Evolutionary conservation across 2,888 invertebrate genomes (phyloP).

Genomic region (Xanthorhoe designata): DNA sequence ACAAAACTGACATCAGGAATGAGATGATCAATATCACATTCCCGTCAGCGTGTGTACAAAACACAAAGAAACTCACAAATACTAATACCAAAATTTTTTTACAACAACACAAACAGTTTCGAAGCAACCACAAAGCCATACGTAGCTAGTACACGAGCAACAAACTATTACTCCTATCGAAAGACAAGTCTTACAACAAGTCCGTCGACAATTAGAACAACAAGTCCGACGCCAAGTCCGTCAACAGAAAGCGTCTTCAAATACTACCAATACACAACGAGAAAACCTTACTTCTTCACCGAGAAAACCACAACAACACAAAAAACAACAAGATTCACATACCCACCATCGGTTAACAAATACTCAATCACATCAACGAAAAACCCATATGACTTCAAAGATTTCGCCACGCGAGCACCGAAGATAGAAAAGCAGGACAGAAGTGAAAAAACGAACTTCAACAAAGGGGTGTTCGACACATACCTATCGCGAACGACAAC

Average conservation of each 20-base stretch:
- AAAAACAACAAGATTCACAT: conserved; percentile 47
- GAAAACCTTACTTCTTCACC: conserved; percentile 57
- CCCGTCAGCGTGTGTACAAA: conserved; percentile 64
- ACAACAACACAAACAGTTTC: conserved; percentile 70
- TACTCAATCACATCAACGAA: conserved; percentile 81
- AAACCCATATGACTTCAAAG: conserved; percentile 85
- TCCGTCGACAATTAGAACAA: conserved; percentile 50
- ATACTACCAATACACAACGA: conserved; percentile 62
- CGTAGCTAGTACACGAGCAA: conserved; percentile 69
- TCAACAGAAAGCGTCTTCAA: conserved; percentile 60
- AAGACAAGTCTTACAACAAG: conserved; percentile 45
- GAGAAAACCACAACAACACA: conserved; percentile 59
- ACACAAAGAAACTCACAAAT: conserved; percentile 45
- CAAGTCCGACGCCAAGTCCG: conserved; percentile 45
- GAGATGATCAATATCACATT: conserved; percentile 65
- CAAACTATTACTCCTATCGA: conserved; percentile 57
- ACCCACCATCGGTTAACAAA: conserved; percentile 68
- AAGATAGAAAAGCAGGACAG: conserved; percentile 41
- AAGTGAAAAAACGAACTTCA: conserved; percentile 59
- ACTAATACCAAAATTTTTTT: conserved; percentile 67
- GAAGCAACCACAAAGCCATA: conserved; percentile 80
- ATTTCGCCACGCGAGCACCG: conserved; percentile 71
- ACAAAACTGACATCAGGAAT: conserved; percentile 61
- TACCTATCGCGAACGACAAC: conserved; percentile 81
- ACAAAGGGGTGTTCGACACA: conserved; percentile 69